Evolutionary conservation across 37 sponge, comb jelly and placozoan species (phyloP), one percentile per base, ranked within the genome.

Genomic region (Ephydatia muelleri): DNA sequence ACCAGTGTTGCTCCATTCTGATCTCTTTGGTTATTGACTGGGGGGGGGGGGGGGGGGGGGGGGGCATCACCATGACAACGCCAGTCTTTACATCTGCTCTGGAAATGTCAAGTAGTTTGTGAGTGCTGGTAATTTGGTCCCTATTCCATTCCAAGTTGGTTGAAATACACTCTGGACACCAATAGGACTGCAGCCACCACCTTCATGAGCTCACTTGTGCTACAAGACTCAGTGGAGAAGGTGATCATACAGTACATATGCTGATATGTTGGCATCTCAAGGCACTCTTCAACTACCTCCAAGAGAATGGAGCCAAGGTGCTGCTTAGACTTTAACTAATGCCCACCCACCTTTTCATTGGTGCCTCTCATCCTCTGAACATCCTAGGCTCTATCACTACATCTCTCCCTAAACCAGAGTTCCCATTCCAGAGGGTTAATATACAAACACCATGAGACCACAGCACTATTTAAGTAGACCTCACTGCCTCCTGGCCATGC

Each of bases 1-100:
- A 48, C 9, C n/a, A 49, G n/a, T n/a, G n/a, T n/a, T 38, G 70
- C 30, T 37, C 6, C 47, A 21, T 35, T 0, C 36, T 92, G 95
- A 95, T 35, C 68, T 87, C 38, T 91, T 97, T n/a, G 97, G 97
- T 72, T 77, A 87, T 29, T 68, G 97, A 28, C 67, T 97, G n/a
- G n/a, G n/a, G n/a, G n/a, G n/a, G 77, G 91, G 90, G 88, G 49
- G 64, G 36, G 94, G 88, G 36, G 87, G 26, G 11, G 95, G 87
- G 37, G 89, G 87, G 14, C 83, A 30, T 25, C 89, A 90, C 79
- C 49, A 70, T 14, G 83, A 91, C 74, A 85, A 89, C 57, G 99
- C 99, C 34, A 75, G 80, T 40, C 92, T 98, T 74, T 98, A 98
- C 87, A 98, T 98, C 82, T 98, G 99, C 79, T 90, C 95, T 77